These are phyloP conservation scores for Acrocephalus arundinaceus DNA, from an alignment of 2,113 vertebrate species.

Conservation along the genomic window DNA sequence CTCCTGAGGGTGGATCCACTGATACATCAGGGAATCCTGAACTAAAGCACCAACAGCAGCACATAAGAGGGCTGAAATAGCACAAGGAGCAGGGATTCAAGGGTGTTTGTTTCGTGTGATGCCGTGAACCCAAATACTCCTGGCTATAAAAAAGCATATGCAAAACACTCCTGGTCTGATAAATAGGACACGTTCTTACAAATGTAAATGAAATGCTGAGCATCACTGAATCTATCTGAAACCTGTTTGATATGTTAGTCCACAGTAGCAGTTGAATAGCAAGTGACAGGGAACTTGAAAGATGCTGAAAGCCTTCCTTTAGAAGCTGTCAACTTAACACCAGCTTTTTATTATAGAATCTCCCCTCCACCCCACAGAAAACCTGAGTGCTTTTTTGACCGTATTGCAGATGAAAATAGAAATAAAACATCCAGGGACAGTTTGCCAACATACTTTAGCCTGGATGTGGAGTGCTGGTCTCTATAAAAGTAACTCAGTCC, in stretches of 20 bases:
- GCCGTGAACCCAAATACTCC: conserved; percentile 36
- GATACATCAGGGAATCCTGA: conserved; percentile 6
- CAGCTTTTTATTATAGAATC: not conserved
- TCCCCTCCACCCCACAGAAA: not conserved
- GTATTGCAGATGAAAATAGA: not conserved
- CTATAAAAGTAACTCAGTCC: not conserved
- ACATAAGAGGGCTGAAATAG: not conserved
- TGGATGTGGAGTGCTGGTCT: not conserved
- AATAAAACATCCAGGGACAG: not conserved
- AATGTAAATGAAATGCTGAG: conserved; percentile 8
- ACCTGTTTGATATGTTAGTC: not conserved
- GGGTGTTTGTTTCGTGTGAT: not conserved
- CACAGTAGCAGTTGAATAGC: not conserved
- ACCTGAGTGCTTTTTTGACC: not conserved
- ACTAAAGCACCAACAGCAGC: not conserved
- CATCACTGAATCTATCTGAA: not conserved
- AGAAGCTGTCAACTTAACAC: not conserved
- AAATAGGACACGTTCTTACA: not conserved
- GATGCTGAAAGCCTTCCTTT: conserved; percentile 13
- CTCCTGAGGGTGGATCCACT: conserved; percentile 17
- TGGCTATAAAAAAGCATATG: conserved; percentile 42
- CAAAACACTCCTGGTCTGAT: not conserved
- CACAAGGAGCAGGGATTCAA: not conserved
- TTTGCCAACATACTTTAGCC: not conserved
- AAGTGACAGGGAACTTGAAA: not conserved